Evolutionary conservation across 1,140 invertebrate genomes (phyloP).

Genomic region (Ptiloglossa arizonensis): DNA sequence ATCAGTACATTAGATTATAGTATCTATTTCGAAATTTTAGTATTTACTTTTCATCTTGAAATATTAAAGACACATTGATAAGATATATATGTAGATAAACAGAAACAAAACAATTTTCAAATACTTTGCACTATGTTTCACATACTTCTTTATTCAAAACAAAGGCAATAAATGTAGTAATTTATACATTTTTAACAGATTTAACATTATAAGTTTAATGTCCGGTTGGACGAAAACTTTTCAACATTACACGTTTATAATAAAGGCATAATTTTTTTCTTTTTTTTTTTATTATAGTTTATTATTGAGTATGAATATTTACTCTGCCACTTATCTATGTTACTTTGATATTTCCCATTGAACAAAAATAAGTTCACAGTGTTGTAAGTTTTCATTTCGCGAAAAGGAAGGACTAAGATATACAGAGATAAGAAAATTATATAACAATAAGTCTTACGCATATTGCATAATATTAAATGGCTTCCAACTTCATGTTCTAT

Average conservation of each 20-base stretch:
- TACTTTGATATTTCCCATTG: not conserved
- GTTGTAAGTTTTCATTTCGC: conserved; percentile 3
- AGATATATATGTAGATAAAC: not conserved
- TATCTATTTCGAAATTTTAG: conserved; percentile 4
- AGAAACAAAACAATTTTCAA: not conserved
- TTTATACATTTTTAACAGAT: not conserved
- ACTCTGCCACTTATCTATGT: conserved; percentile 1
- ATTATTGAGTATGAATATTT: not conserved
- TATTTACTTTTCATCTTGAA: not conserved
- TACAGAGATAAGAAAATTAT: conserved; percentile 30
- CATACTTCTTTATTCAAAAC: not conserved
- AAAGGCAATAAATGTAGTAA: not conserved
- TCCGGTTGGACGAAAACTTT: not conserved
- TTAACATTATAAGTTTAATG: not conserved
- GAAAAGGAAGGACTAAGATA: not conserved
- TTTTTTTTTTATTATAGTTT: conserved; percentile 6
- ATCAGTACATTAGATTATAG: conserved; percentile 1
- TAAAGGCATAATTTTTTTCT: not conserved
- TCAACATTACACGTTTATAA: conserved; percentile 6
- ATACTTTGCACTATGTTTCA: not conserved
- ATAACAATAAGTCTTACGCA: conserved; percentile 39
- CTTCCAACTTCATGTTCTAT: conserved; percentile 39
- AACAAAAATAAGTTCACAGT: not conserved
- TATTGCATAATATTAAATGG: conserved; percentile 47
- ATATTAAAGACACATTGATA: not conserved